phyloP scores from a whole-genome alignment of 2,888 invertebrate genomes.

The Aplocera efformata region DNA sequence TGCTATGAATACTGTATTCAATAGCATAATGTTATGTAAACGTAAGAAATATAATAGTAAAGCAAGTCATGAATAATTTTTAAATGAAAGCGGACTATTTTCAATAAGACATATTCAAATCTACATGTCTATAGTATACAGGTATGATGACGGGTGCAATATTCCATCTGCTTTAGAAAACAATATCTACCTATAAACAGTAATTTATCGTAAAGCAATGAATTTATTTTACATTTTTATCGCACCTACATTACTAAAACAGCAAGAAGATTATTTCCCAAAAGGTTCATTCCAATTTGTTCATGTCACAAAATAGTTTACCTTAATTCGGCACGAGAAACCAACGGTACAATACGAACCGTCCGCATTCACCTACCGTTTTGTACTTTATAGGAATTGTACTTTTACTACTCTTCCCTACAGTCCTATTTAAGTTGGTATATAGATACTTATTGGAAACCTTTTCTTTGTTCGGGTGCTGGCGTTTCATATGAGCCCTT shows the following conservation, averaged over 20 bases:
- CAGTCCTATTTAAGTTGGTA: slow-evolving; percentile 25
- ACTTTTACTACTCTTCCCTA: slow-evolving; percentile 28
- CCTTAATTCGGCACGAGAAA: slow-evolving; percentile 57
- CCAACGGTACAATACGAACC: slow-evolving; percentile 45
- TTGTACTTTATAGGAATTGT: slow-evolving; percentile 63
- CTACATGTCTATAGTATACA: too few relatives aligned
- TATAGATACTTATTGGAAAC: slow-evolving; percentile 58
- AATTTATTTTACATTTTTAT: too few relatives aligned
- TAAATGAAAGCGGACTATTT: too few relatives aligned
- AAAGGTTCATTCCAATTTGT: slow-evolving; percentile 59
- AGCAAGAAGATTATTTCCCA: slow-evolving; percentile 17
- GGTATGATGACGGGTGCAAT: too few relatives aligned
- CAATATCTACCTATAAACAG: too few relatives aligned
- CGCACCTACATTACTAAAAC: not conserved
- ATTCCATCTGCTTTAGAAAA: too few relatives aligned
- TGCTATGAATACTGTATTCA: too few relatives aligned
- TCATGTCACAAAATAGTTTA: slow-evolving; percentile 59
- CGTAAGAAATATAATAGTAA: too few relatives aligned
- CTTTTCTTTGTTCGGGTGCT: slow-evolving; percentile 53
- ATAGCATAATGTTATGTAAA: too few relatives aligned
- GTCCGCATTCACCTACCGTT: slow-evolving; percentile 53
- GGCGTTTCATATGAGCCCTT: slow-evolving; percentile 51
- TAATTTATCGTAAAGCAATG: too few relatives aligned
- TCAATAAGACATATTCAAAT: too few relatives aligned
- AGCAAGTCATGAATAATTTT: too few relatives aligned